Base-by-base conservation (phyloP, 2,113 vertebrate species). In the Alosa alosa region DNA sequence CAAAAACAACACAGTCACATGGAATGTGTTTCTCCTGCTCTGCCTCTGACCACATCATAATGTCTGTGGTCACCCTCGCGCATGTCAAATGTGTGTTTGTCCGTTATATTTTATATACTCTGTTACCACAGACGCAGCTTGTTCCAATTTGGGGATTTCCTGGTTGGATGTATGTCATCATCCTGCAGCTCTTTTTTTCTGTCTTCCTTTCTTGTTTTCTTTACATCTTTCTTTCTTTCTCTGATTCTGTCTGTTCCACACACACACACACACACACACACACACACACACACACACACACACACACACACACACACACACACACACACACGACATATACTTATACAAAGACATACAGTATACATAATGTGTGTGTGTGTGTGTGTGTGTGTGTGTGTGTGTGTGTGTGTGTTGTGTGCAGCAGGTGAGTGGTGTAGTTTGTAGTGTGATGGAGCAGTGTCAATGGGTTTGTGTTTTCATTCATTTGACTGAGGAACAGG, bases 311-410 rank as follows among this genome's bases (percentile, higher is more conserved):
- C 83, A 88, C 81, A 83, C 44, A 83, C 84, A 87, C 46, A 46
- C 46, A 84, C 83, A 88, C 81, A 83, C 44, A 83, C 84, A 87
- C n/a, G n/a, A n/a, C n/a, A 81, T 82, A 84, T 10, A 47, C 47
- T 85, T 86, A 20, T 64, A 85, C 87, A 9, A 15, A 60, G 15
- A 64, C 36, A 20, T 41, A 41, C 41, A 2, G 41, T 41, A 41
- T 41, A 41, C 41, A 41, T 41, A 41, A 13, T 22, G 25, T 44
- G 17, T n/a, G 31, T 39, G 31, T 83, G 81, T 11, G 47, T 49
- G 47, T 49, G 47, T 49, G 11, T 49, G 25, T 22, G 49, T 44
- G 36, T n/a, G 31, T 39, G 31, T 83, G 81, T 11, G 47, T 49
- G 10, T 47, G 46, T 47, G 3, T 6, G 46, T 8, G 46, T 47